Percentiles rank a stretch among this genome's conserved stretches.
Conservation (phyloP, 2,797 vertebrate genomes). For the Muscicapa striata region DNA sequence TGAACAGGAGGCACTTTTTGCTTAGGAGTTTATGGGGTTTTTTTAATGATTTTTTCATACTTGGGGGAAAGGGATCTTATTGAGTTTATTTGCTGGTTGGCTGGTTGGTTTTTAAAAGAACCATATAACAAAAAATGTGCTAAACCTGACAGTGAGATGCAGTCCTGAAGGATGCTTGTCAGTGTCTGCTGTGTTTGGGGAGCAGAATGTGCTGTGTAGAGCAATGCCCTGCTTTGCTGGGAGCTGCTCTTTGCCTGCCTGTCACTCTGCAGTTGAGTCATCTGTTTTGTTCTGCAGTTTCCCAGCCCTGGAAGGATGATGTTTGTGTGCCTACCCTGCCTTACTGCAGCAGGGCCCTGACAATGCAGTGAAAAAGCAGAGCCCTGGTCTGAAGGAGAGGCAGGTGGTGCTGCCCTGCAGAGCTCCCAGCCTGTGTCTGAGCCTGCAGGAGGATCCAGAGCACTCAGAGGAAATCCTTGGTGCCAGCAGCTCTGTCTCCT, state of each 20-base stretch:
- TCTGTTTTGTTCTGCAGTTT: not conserved
- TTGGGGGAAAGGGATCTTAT: not conserved
- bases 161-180: not conserved
- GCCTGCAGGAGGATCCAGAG: not conserved
- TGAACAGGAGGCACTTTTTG: not conserved
- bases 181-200: not conserved
- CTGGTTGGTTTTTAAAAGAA: too few relatives aligned
- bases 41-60: not conserved
- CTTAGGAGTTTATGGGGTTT: not conserved
- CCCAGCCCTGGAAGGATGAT: not conserved
- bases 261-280: not conserved
- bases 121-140: not conserved
- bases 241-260: not conserved
- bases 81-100: not conserved
- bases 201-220: not conserved
- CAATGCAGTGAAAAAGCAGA: not conserved
- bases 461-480: not conserved
- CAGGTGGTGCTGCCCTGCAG: constrained; percentile 44
- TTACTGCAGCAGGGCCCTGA: not conserved
- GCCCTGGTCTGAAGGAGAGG: not conserved
- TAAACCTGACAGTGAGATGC: not conserved
- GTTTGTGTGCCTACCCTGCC: not conserved
- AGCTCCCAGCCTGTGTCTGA: not conserved
- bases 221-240: not conserved
- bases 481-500: not conserved